Base-by-base conservation (phyloP, 2,797 vertebrate species). In the Periparus ater region DNA sequence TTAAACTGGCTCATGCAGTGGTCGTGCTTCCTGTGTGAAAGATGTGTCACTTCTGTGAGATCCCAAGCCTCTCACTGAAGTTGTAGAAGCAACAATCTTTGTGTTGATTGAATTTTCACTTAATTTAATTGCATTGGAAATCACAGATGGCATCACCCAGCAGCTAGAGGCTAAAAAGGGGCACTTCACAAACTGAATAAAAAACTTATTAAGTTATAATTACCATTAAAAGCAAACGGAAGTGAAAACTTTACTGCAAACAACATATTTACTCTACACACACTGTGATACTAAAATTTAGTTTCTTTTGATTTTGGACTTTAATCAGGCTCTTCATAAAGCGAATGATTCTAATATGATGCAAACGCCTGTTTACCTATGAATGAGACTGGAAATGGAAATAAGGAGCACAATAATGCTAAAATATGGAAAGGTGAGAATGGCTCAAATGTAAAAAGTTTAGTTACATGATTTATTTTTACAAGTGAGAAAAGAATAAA, bases 111-210 rank as follows among this genome's bases (percentile, higher is more conserved):
- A 97, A 98, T 98, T 97, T 97, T 96, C 96, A 93, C 94, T 97
- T 98, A 98, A 98, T 98, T 97, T 97, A 96, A 98, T 98, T 98
- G 97, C 84, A 96, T 48, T 95, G 96, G 86, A 96, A 97, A 97
- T 97, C 97, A 95, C 98, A 98, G 97, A 98, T 98, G 98, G 97
- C 97, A 96, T 97, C 96, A 96, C 83, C 82, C 91, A 96, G 96
- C 53, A 95, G 96, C 95, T 95, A 97, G 95, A 96, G 97, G 97
- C 97, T 97, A 97, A 97, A 97, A 97, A 97, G 93, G 96, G 96
- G 91, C 95, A 96, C 91, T 97, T 97, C 90, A 86, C 95, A 96
- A 96, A 96, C 89, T 13, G 77, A 97, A 96, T 88, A 95, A 96
- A 96, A 91, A 96, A 95, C 78, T 82, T 95, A 96, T 82, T 96